phyloP scores from a whole-genome alignment of 1,140 invertebrate genomes.

The Drosophila neocordata region DNA sequence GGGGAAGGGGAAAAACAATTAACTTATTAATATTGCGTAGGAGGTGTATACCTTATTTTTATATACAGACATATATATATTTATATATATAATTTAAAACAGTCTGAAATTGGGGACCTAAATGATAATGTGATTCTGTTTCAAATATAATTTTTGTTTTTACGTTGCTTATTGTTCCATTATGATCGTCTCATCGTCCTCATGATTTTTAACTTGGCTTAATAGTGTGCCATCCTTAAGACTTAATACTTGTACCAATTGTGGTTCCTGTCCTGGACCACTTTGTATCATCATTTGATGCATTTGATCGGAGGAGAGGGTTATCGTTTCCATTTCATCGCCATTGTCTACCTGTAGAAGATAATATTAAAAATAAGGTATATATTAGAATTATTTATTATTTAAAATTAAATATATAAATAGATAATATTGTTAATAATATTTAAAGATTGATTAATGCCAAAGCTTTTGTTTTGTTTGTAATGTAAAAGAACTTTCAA shows the following conservation, averaged over 20 bases:
- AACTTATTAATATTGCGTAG: neutral
- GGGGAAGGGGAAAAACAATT: neutral
- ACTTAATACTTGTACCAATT: slow-evolving; percentile 91
- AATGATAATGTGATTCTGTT: neutral
- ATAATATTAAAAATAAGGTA: no score
- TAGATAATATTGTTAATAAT: no score
- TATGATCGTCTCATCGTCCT: slow-evolving; percentile 80
- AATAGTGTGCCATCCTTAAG: slow-evolving; percentile 91
- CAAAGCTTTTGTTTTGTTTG: no score
- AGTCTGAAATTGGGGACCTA: neutral
- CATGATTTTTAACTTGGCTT: slow-evolving; percentile 83
- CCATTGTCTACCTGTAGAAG: slow-evolving; percentile 82
- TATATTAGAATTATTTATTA: no score
- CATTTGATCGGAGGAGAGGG: slow-evolving; percentile 86
- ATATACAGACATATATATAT: neutral
- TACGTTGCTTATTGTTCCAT: slow-evolving; percentile 72
- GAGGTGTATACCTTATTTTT: neutral
- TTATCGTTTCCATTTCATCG: slow-evolving; percentile 87
- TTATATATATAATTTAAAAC: neutral
- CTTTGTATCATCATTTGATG: slow-evolving; percentile 92
- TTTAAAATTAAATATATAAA: no score
- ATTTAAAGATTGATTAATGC: no score
- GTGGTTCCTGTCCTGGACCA: slow-evolving; percentile 87
- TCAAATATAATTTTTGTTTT: neutral
- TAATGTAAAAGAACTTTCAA: no score